A percentile compares a stretch with the other conserved stretches of the same genome.
These are phyloP conservation scores for Xiphorhynchus elegans DNA, from an alignment of 2,113 vertebrate genomes.

Conservation along the genomic window DNA sequence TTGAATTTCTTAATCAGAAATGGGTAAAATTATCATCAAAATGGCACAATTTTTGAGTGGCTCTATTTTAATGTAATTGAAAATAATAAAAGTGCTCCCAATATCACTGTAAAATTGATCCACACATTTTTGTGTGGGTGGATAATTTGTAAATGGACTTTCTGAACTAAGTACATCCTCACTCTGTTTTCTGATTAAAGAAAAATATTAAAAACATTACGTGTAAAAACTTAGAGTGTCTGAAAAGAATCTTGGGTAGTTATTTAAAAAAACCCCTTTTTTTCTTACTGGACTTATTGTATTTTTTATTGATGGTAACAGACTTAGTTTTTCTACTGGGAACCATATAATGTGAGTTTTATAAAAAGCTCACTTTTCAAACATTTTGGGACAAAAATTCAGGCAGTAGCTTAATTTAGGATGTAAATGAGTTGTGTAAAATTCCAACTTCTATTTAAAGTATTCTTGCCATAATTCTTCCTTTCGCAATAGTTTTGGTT, in stretches of 20 bases:
- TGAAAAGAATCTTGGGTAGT: neutral
- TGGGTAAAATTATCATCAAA: neutral
- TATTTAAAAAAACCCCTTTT: accelerated
- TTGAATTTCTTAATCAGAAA: neutral
- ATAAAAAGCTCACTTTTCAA: neutral
- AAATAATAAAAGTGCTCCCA: accelerated
- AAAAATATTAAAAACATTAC: neutral
- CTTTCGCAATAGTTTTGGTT: neutral
- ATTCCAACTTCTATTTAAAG: neutral
- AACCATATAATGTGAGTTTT: accelerated
- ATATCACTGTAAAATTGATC: neutral
- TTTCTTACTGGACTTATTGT: neutral
- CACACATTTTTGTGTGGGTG: neutral
- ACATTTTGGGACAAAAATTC: neutral
- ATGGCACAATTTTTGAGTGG: neutral
- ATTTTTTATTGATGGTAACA: neutral
- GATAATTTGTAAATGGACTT: neutral
- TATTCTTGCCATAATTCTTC: neutral
- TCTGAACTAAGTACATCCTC: neutral
- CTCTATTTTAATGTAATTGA: neutral
- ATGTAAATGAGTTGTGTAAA: neutral
- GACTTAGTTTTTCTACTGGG: neutral
- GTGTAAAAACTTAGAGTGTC: neutral
- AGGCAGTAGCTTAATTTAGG: neutral
- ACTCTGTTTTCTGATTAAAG: neutral